Evolutionary conservation across 1,140 invertebrate genomes (phyloP).

Genomic region (Hycleus cichorii): DNA sequence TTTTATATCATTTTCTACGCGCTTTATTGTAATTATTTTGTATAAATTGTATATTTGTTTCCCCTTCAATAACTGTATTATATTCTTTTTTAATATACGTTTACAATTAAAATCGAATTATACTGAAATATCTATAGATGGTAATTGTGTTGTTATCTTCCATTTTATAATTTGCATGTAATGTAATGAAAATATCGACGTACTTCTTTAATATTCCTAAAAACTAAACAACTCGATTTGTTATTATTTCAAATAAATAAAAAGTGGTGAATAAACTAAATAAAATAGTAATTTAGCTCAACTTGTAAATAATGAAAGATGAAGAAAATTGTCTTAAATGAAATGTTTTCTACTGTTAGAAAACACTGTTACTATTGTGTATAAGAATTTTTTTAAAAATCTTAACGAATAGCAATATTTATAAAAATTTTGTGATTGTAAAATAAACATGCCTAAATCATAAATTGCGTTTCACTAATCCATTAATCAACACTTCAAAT

Average conservation of each 20-base stretch:
- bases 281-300: constrained; percentile 31
- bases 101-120: constrained; percentile 5
- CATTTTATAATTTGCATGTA: constrained; percentile 13
- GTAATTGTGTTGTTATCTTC: constrained; percentile 16
- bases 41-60: constrained; percentile 18
- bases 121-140: constrained; percentile 1
- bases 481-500: no score
- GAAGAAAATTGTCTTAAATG: constrained; percentile 30
- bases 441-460: constrained; percentile 31
- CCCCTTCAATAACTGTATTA: background rate
- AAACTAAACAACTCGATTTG: background rate
- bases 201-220: constrained; percentile 9
- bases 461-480: background rate
- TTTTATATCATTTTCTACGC: no score
- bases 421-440: constrained; percentile 42
- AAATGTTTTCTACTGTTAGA: constrained; percentile 37
- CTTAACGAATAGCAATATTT: constrained; percentile 41
- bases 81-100: constrained; percentile 9
- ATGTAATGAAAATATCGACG: constrained; percentile 1
- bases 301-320: constrained; percentile 30
- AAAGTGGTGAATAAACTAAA: background rate
- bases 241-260: background rate
- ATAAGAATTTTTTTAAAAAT: constrained; percentile 38
- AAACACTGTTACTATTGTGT: constrained; percentile 38
- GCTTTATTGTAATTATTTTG: constrained; percentile 16